Evolutionary conservation across 2,113 vertebrate genomes (phyloP), one percentile per base, ranked within the genome.

Genomic region (Parotia lawesii): DNA sequence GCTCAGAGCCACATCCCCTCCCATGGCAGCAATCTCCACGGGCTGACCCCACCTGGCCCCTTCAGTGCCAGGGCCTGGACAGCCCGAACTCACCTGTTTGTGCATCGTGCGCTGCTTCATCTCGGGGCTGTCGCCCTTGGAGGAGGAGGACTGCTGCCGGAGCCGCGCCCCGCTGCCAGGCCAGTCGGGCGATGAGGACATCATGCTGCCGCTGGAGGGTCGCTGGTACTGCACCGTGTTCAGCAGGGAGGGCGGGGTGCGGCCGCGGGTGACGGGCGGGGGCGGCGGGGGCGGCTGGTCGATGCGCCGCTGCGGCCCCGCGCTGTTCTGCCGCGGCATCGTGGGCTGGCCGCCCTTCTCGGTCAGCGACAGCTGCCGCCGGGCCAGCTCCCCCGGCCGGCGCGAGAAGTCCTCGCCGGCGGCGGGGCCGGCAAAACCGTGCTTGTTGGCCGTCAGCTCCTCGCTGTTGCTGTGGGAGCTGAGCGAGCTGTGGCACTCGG

Each of bases 401-500:
- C 99, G 97, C 3, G 96, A 65, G 85, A 99, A 98, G 93, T 99
- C 99, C 76, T 99, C 99, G 6, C 93, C 96, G 23, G 97, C 96
- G 1, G 97, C 74, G 11, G 98, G 97, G 86, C 98, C 98, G 74
- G 97, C 96, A 54, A 98, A 98, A 85, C 97, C 95, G 15, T 97
- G 98, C 87, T 99, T 98, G 72, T 94, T 71, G 37, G 95, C 94
- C 6, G 96, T 96, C 66, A 98, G 96, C 33, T 99, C 99, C 87
- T 99, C 99, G 1, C 99, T 99, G 98, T 99, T 99, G 98, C 99
- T 99, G 96, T 99, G 99, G 23, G 99, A 99, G 96, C 99, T 99
- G 91, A 99, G 98, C 2, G 99, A 99, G 93, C 99, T 99, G 97
- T 99, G 99, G 97, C 99, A 99, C 97, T 99, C 99, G 0, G 99